Conservation (phyloP, 2,113 vertebrate genomes). For the Ceyx melanurus region DNA sequence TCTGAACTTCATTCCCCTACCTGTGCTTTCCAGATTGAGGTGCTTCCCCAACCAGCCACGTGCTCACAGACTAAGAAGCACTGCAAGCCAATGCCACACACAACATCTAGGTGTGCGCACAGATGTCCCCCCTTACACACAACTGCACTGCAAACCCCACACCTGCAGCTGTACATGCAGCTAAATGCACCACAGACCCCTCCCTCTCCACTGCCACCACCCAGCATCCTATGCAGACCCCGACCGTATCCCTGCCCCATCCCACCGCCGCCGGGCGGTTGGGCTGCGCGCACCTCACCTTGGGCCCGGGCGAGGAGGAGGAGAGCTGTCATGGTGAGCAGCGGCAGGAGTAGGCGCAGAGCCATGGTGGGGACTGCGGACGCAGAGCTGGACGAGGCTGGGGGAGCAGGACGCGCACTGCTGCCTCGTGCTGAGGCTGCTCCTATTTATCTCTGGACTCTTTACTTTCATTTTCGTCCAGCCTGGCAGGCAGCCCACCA, state of each 20-base stretch:
- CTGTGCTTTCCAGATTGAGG: fast-evolving
- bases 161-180: fast-evolving
- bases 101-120: fast-evolving
- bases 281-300: background rate
- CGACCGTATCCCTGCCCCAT: fast-evolving
- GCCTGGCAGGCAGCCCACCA: constrained; percentile 46
- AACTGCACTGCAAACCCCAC: fast-evolving
- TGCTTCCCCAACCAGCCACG: background rate
- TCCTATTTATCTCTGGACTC: constrained; percentile 38
- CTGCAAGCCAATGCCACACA: background rate
- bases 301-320: background rate
- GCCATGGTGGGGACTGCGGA: background rate
- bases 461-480: constrained; percentile 51
- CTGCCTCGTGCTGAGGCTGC: background rate
- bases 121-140: too few species aligned
- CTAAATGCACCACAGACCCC: background rate
- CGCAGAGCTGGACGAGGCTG: background rate
- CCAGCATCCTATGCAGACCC: fast-evolving
- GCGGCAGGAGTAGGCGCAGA: background rate
- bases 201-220: fast-evolving
- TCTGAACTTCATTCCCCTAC: fast-evolving
- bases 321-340: background rate
- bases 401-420: background rate
- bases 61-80: background rate
- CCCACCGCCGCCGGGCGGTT: background rate